A percentile compares a stretch with the other conserved stretches of the same genome.
Conservation (phyloP, 2,113 vertebrate species). For the Oplegnathus fasciatus region DNA sequence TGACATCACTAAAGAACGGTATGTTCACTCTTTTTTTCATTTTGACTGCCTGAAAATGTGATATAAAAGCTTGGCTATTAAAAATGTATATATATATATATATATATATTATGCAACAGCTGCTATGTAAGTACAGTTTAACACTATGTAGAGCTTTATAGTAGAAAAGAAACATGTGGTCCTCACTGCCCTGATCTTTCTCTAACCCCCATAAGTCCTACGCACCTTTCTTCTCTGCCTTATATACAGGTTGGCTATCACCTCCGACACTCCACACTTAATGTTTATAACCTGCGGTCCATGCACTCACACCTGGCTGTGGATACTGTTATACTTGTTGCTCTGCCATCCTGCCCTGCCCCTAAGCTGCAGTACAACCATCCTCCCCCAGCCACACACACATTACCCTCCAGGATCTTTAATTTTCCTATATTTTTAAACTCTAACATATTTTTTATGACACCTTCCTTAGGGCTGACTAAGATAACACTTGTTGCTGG, state of each 20-base stretch:
- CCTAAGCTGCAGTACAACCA: constrained; percentile 1
- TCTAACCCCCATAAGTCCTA: no score
- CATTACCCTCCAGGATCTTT: constrained; percentile 39
- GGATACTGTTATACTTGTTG: constrained; percentile 55
- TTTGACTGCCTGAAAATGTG: neutral
- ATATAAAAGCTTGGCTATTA: no score
- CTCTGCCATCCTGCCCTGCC: constrained; percentile 27
- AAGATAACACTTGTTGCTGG: constrained; percentile 73
- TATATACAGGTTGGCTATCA: constrained; percentile 48
- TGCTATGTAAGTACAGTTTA: neutral
- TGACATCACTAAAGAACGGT: no score
- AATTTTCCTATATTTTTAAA: constrained; percentile 45
- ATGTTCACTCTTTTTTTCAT: neutral
- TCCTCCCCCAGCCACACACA: neutral
- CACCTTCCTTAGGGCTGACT: constrained; percentile 56
- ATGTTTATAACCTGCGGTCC: constrained; percentile 53
- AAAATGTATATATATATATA: no score
- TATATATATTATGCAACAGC: neutral
- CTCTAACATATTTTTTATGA: constrained; percentile 54
- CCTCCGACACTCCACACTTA: constrained; percentile 13
- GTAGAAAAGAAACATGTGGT: neutral
- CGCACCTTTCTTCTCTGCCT: neutral
- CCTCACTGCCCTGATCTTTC: neutral
- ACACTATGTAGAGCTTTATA: neutral
- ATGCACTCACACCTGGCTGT: constrained; percentile 61